Conservation (phyloP, 2,113 vertebrate species). For the Channa maculata region DNA sequence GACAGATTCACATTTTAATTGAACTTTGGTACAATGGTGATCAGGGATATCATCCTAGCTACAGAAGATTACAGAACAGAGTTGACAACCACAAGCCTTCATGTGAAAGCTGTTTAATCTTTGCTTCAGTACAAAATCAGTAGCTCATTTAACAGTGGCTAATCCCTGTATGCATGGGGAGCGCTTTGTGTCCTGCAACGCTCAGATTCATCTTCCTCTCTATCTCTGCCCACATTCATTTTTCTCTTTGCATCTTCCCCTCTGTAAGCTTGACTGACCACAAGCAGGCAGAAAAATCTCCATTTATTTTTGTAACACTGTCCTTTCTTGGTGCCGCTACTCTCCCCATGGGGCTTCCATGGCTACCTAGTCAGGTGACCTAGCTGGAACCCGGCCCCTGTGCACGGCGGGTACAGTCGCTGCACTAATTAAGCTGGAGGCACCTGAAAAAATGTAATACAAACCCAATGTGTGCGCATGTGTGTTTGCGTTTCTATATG, state of each 20-base stretch:
- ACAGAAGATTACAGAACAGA: neutral
- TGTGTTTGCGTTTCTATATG: neutral
- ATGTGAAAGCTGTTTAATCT: conserved; percentile 43
- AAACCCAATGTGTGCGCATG: conserved; percentile 37
- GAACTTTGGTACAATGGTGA: conserved; percentile 1
- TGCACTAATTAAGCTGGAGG: conserved; percentile 66
- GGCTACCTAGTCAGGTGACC: conserved; percentile 81
- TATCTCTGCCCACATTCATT: conserved; percentile 26
- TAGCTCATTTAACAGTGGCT: conserved; percentile 42
- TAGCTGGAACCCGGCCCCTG: conserved; percentile 54
- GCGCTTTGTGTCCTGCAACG: conserved; percentile 41
- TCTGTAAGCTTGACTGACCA: conserved; percentile 76
- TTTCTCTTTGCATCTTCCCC: too few species aligned
- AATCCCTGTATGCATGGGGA: conserved; percentile 47
- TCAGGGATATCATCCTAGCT: neutral
- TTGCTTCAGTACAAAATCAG: conserved; percentile 47
- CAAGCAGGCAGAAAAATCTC: conserved; percentile 81
- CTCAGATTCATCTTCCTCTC: conserved; percentile 50
- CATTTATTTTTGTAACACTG: conserved; percentile 82
- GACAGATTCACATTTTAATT: conserved; percentile 2
- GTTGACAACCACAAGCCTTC: neutral
- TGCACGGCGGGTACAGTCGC: conserved; percentile 73
- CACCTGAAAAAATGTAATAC: conserved; percentile 50
- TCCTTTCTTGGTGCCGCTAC: conserved; percentile 49
- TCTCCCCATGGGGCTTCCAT: conserved; percentile 75